A percentile compares a stretch with the other conserved stretches of the same genome.
phyloP scores from a whole-genome alignment of 2,888 invertebrate genomes.

The Leptinotarsa rubiginosa region DNA sequence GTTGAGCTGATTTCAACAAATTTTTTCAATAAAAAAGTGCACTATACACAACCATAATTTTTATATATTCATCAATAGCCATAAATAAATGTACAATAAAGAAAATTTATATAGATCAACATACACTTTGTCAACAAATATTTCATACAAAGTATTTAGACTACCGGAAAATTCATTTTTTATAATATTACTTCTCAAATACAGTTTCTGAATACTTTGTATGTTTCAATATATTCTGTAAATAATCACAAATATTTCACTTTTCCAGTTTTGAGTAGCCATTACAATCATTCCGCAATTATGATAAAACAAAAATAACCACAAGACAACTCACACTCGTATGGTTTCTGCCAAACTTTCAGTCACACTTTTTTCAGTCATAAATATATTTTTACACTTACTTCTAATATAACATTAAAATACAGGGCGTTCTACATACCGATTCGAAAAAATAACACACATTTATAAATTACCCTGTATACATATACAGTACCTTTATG shows the following conservation, averaged over 20 bases:
- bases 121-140: conserved; percentile 40
- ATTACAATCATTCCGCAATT: conserved; percentile 47
- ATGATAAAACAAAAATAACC: conserved; percentile 36
- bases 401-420: conserved; percentile 47
- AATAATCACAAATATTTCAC: conserved; percentile 29
- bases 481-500: conserved; percentile 46
- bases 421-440: conserved; percentile 44
- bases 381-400: conserved; percentile 34
- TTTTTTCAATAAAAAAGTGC: conserved; percentile 47
- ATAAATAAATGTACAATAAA: conserved; percentile 28
- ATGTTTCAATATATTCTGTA: not conserved
- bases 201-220: conserved; percentile 7
- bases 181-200: not conserved
- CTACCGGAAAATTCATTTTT: not conserved
- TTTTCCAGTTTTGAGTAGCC: conserved; percentile 38
- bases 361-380: conserved; percentile 29
- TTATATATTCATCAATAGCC: conserved; percentile 33
- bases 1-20: conserved; percentile 47
- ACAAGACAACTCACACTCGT: not conserved
- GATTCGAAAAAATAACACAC: conserved; percentile 33
- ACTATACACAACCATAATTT: conserved; percentile 53
- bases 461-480: conserved; percentile 49
- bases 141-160: conserved; percentile 39
- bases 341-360: conserved; percentile 26
- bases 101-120: conserved; percentile 31